These are phyloP conservation scores for Columba guinea DNA, from an alignment of 2,797 vertebrate species.

Conservation along the genomic window DNA sequence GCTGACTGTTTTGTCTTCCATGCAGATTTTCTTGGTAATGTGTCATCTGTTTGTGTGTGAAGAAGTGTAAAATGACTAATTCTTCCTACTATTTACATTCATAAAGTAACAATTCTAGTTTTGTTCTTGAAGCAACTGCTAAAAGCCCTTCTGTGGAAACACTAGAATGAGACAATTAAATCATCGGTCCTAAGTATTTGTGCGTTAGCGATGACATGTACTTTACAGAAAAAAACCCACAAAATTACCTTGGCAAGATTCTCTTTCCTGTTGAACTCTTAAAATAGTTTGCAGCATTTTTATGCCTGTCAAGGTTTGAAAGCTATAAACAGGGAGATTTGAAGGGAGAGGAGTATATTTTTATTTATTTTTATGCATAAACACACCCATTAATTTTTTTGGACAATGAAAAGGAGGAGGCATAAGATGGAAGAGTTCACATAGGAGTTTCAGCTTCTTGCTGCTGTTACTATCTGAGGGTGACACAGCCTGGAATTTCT, in stretches of 20 bases:
- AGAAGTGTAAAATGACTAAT: conserved; percentile 53
- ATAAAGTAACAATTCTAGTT: conserved; percentile 32
- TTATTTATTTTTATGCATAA: background rate
- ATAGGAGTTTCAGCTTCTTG: background rate
- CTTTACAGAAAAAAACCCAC: background rate
- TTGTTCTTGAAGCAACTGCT: conserved; percentile 11
- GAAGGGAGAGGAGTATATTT: background rate
- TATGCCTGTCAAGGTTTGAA: background rate
- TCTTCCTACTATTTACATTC: conserved; percentile 31
- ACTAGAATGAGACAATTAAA: background rate
- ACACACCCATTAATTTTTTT: background rate
- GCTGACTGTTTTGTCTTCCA: conserved; percentile 30
- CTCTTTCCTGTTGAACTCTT: background rate
- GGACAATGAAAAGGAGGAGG: background rate
- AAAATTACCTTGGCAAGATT: background rate
- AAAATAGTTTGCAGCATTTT: background rate
- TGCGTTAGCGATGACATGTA: background rate
- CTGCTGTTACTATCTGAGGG: background rate
- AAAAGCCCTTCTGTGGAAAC: conserved; percentile 2
- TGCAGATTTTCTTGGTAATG: conserved; percentile 22
- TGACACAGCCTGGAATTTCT: background rate
- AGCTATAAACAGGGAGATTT: background rate
- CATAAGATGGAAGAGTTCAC: background rate
- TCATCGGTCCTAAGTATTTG: background rate
- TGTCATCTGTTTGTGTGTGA: conserved; percentile 46